A percentile compares a stretch with the other conserved stretches of the same genome.
Evolutionary conservation across 2,113 vertebrate species (phyloP).

Genomic region (Tichodroma muraria): DNA sequence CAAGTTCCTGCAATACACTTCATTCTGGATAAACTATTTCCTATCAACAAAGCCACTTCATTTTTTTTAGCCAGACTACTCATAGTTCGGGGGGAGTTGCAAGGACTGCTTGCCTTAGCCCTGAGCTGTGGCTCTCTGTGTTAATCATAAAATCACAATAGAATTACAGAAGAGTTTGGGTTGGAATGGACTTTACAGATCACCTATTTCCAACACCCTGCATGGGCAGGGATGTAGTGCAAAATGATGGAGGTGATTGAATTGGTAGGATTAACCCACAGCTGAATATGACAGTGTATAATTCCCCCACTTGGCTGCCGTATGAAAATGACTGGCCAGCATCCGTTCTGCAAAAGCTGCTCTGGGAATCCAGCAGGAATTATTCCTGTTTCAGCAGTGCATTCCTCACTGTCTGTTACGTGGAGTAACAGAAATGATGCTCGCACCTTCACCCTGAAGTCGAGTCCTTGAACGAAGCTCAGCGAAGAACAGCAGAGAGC

Average conservation of each 20-base stretch:
- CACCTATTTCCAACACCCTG: background rate
- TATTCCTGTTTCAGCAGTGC: background rate
- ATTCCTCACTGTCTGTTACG: fast-evolving
- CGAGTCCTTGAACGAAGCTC: background rate
- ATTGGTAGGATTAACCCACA: fast-evolving
- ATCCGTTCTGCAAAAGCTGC: background rate
- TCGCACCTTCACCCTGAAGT: background rate
- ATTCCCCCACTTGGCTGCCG: fast-evolving
- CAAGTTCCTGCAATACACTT: background rate
- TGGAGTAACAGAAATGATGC: background rate
- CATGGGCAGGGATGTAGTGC: background rate
- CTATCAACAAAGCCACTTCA: background rate
- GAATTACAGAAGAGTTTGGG: background rate
- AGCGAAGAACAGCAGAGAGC: background rate
- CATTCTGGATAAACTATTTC: background rate
- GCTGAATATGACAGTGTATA: too few relatives aligned
- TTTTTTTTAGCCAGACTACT: background rate
- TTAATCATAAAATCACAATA: background rate
- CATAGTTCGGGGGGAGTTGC: fast-evolving
- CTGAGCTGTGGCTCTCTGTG: background rate
- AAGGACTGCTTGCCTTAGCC: background rate
- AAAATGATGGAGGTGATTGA: background rate
- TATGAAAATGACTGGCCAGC: background rate
- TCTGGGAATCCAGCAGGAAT: background rate
- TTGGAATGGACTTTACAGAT: background rate